phyloP scores from a whole-genome alignment of 2,113 vertebrate species.

The Rallus limicola region DNA sequence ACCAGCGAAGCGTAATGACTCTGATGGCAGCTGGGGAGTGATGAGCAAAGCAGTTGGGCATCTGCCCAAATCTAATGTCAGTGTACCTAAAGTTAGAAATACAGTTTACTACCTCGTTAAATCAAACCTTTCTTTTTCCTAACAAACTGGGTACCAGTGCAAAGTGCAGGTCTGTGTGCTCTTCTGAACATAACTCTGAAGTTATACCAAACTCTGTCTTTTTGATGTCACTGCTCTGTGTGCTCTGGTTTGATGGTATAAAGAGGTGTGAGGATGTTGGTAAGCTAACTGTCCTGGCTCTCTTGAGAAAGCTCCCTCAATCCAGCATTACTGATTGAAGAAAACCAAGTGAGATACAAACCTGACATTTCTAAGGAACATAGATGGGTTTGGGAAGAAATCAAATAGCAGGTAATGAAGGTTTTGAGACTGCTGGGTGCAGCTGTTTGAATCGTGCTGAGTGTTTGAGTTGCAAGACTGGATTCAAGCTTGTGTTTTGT shows the following conservation, averaged over 20 bases:
- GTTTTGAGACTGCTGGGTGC: neutral
- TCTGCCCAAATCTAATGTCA: neutral
- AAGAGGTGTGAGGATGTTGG: neutral
- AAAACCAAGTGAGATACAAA: neutral
- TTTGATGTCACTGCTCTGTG: too few relatives aligned
- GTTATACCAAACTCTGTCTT: neutral
- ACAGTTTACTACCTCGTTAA: neutral
- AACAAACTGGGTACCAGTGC: neutral
- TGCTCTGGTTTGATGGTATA: neutral
- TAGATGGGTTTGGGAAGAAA: neutral
- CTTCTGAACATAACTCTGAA: fast-evolving
- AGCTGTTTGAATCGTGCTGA: neutral
- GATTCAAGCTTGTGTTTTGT: fast-evolving
- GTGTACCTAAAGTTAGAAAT: neutral
- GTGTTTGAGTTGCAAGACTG: neutral
- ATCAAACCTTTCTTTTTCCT: neutral
- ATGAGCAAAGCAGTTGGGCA: neutral
- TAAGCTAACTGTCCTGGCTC: neutral
- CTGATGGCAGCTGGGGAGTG: neutral
- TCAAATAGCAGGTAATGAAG: neutral
- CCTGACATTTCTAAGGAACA: neutral
- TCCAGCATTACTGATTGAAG: neutral
- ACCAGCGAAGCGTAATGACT: neutral
- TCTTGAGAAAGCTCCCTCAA: neutral
- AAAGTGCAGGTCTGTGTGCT: neutral